Conservation (phyloP, 2,888 invertebrate genomes). For the Apodemia mormo region DNA sequence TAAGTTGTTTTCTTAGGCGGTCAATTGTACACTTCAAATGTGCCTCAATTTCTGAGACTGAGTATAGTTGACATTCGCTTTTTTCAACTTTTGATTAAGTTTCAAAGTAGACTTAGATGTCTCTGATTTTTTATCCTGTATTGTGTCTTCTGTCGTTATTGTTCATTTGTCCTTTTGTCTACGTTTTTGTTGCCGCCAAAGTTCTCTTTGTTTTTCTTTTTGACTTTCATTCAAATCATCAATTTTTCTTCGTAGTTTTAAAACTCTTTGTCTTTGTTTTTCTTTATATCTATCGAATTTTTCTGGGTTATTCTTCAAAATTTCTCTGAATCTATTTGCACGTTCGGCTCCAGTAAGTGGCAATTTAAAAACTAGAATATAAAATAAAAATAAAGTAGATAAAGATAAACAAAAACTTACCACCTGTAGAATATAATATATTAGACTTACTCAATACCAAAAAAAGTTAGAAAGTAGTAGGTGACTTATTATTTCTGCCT, state of each 20-base stretch:
- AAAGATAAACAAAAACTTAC: too few relatives aligned
- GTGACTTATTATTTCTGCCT: slow-evolving; percentile 1
- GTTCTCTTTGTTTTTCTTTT: slow-evolving; percentile 15
- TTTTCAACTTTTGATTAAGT: too few relatives aligned
- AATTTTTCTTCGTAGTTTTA: slow-evolving; percentile 5
- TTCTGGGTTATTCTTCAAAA: slow-evolving; percentile 17
- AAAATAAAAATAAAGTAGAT: too few relatives aligned
- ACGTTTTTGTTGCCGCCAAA: slow-evolving; percentile 2
- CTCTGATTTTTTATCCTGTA: too few relatives aligned
- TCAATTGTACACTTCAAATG: too few relatives aligned
- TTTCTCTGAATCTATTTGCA: slow-evolving; percentile 12
- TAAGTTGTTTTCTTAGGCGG: too few relatives aligned
- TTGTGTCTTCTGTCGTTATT: not conserved
- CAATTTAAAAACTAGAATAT: too few relatives aligned
- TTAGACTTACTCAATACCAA: not conserved
- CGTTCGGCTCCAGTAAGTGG: not conserved
- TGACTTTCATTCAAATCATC: not conserved
- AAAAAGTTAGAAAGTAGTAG: not conserved
- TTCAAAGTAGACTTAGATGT: too few relatives aligned
- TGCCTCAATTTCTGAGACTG: too few relatives aligned
- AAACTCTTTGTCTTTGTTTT: slow-evolving; percentile 15
- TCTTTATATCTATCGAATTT: slow-evolving; percentile 16
- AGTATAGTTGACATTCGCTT: too few relatives aligned
- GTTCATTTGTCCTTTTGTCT: slow-evolving; percentile 4
- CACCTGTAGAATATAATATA: not conserved